Conservation (phyloP, 2,888 invertebrate species). For the Andrena fulva region DNA sequence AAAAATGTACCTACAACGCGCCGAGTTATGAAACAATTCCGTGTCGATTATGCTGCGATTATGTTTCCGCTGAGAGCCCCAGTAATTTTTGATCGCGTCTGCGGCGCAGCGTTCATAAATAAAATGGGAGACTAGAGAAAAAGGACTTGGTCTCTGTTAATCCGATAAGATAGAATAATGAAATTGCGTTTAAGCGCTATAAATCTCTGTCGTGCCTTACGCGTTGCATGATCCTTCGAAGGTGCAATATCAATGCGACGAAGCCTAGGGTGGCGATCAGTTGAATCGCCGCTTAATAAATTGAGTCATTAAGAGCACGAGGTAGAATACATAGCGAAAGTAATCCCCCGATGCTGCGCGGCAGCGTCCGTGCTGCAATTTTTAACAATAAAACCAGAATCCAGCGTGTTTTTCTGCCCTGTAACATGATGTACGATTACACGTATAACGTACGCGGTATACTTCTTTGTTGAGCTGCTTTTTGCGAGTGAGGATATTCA, state of each 20-base stretch:
- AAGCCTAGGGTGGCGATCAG: slow-evolving; percentile 31
- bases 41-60: slow-evolving; percentile 16
- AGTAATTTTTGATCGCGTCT: slow-evolving; percentile 38
- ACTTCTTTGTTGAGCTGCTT: not conserved
- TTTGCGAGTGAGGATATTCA: slow-evolving; percentile 3
- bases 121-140: slow-evolving; percentile 3
- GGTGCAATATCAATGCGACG: slow-evolving; percentile 52
- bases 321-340: slow-evolving; percentile 38
- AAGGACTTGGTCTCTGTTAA: slow-evolving; percentile 34
- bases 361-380: not conserved
- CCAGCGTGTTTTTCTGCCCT: slow-evolving; percentile 15
- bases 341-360: slow-evolving; percentile 27
- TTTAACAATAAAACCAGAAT: slow-evolving; percentile 39
- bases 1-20: not conserved
- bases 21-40: slow-evolving; percentile 9
- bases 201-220: slow-evolving; percentile 42
- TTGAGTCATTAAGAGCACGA: slow-evolving; percentile 51
- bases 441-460: slow-evolving; percentile 1
- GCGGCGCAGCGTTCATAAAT: slow-evolving; percentile 7
- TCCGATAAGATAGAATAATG: slow-evolving; percentile 57
- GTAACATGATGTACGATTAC: slow-evolving; percentile 25
- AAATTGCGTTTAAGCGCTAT: slow-evolving; percentile 42
- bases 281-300: slow-evolving; percentile 61
- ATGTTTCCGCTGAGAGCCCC: slow-evolving; percentile 1
- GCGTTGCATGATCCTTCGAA: slow-evolving; percentile 37